Conservation (phyloP, 2,113 vertebrate genomes). For the Austrofundulus limnaeus region DNA sequence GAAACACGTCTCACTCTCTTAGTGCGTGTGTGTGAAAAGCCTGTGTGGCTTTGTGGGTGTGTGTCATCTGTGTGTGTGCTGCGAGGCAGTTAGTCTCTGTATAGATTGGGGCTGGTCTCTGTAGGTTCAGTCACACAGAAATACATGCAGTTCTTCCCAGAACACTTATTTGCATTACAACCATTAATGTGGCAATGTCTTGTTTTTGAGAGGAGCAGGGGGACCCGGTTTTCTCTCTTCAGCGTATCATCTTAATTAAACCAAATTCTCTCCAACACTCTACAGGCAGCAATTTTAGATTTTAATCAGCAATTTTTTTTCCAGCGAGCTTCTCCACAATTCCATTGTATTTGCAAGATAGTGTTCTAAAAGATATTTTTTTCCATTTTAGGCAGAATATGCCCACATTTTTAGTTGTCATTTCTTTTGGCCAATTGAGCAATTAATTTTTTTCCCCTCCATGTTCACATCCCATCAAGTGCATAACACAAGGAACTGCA, state of each 20-base stretch:
- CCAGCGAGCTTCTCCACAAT: slow-evolving; percentile 29
- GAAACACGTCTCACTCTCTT: slow-evolving; percentile 46
- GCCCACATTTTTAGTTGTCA: slow-evolving; percentile 28
- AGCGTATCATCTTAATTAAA: slow-evolving; percentile 69
- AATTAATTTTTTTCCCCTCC: slow-evolving; percentile 18
- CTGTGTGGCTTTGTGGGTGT: slow-evolving; percentile 8
- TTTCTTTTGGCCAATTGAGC: slow-evolving; percentile 44
- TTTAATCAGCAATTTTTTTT: slow-evolving; percentile 62
- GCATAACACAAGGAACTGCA: slow-evolving; percentile 21
- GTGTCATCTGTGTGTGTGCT: slow-evolving; percentile 8
- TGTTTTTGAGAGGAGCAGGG: slow-evolving; percentile 37
- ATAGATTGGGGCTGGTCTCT: slow-evolving; percentile 19
- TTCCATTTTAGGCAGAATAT: slow-evolving; percentile 15
- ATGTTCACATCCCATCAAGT: slow-evolving; percentile 7
- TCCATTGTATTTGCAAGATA: neutral
- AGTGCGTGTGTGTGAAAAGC: slow-evolving; percentile 23
- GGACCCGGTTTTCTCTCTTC: slow-evolving; percentile 23
- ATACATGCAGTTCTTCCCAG: slow-evolving; percentile 5
- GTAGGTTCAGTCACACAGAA: slow-evolving; percentile 21
- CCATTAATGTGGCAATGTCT: slow-evolving; percentile 28
- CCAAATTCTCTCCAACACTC: slow-evolving; percentile 58
- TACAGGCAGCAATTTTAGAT: slow-evolving; percentile 56
- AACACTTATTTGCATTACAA: slow-evolving; percentile 45
- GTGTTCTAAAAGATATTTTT: slow-evolving; percentile 12
- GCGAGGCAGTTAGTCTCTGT: neutral